Conservation (phyloP, 1,140 invertebrate genomes). For the Protaetia brevitarsis region DNA sequence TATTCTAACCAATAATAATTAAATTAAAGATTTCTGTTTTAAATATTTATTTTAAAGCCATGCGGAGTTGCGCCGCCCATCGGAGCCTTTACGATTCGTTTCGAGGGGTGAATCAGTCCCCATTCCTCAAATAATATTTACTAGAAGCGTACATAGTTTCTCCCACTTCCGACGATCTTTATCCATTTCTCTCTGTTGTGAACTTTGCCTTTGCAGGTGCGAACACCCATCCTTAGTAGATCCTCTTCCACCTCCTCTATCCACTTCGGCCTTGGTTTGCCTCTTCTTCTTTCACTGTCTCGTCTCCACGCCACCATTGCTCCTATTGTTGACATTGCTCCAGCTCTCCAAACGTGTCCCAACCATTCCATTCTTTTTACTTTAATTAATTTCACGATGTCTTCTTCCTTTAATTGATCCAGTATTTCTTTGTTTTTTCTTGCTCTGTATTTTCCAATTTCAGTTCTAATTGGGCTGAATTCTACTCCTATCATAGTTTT, state of each 20-base stretch:
- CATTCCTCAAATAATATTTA: background rate
- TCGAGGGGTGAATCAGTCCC: background rate
- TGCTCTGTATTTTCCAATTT: background rate
- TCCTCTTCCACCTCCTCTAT: background rate
- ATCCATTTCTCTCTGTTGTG: background rate
- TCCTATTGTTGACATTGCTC: background rate
- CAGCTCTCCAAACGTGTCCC: background rate
- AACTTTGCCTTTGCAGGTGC: background rate
- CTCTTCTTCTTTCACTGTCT: background rate
- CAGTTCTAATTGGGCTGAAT: background rate
- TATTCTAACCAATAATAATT: too few species aligned
- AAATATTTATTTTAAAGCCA: too few species aligned
- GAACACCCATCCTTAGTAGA: background rate
- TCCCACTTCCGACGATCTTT: background rate
- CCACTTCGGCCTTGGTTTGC: background rate
- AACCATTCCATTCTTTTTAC: background rate
- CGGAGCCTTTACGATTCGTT: background rate
- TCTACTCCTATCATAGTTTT: conserved; percentile 13
- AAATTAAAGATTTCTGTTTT: too few species aligned
- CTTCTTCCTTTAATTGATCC: background rate
- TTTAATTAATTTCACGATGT: background rate
- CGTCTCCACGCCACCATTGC: background rate
- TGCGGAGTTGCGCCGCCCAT: background rate
- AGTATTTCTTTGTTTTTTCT: conserved; percentile 2
- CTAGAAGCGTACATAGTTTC: background rate